A percentile compares a stretch with the other conserved stretches of the same genome.
Evolutionary conservation across 1,140 invertebrate species (phyloP).

Genomic region (Brachionus calyciflorus): DNA sequence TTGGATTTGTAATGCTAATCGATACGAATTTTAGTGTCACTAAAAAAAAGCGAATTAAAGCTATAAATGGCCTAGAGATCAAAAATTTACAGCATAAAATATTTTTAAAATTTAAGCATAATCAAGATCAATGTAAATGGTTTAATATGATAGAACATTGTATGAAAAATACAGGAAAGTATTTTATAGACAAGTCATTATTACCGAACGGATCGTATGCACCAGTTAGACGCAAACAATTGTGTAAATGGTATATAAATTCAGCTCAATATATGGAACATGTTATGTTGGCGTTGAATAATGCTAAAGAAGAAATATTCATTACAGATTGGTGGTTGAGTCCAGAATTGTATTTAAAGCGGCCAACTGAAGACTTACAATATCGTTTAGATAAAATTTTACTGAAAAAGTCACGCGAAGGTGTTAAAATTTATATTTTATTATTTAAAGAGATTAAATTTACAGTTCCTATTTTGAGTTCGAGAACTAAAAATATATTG

Average conservation of each 20-base stretch:
- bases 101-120: not conserved
- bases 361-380: slow-evolving; percentile 68
- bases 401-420: slow-evolving; percentile 76
- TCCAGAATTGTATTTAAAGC: slow-evolving; percentile 87
- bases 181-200: slow-evolving; percentile 8
- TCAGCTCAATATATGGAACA: slow-evolving; percentile 79
- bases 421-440: slow-evolving; percentile 82
- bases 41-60: not conserved
- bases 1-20: slow-evolving; percentile 3
- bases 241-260: slow-evolving; percentile 70
- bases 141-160: not conserved
- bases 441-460: slow-evolving; percentile 94
- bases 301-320: slow-evolving; percentile 86
- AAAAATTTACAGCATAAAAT: slow-evolving; percentile 11
- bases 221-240: not conserved
- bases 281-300: slow-evolving; percentile 80
- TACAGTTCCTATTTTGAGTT: slow-evolving; percentile 87
- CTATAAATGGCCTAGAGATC: not conserved
- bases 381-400: slow-evolving; percentile 83
- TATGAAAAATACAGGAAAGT: not conserved
- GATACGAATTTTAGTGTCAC: not conserved
- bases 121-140: slow-evolving; percentile 1
- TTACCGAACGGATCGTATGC: slow-evolving; percentile 10
- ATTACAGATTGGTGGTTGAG: slow-evolving; percentile 93
- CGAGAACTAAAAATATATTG: slow-evolving; percentile 71